phyloP scores from a whole-genome alignment of 2,113 vertebrate species.

The Myanophis thanlyinensis region DNA sequence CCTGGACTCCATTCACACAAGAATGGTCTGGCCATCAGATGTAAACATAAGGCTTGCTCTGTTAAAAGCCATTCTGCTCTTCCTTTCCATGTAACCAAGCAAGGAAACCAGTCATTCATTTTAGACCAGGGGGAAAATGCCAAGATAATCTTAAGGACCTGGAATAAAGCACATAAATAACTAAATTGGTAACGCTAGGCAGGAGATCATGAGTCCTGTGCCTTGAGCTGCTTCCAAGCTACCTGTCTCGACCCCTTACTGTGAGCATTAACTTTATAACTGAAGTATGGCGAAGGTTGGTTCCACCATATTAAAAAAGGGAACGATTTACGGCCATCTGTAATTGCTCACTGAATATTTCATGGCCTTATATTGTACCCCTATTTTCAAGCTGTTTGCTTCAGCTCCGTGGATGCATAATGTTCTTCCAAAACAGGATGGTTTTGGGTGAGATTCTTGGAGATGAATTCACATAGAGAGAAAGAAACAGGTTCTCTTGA shows the following conservation, averaged over 20 bases:
- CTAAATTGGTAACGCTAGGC: neutral
- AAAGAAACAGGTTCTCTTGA: neutral
- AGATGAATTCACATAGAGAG: neutral
- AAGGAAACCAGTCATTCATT: neutral
- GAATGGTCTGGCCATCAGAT: neutral
- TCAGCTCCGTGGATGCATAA: neutral
- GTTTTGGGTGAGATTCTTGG: neutral
- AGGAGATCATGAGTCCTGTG: neutral
- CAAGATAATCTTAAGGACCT: neutral
- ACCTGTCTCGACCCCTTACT: neutral
- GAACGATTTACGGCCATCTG: slow-evolving; percentile 42
- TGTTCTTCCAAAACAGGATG: neutral
- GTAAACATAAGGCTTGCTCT: neutral
- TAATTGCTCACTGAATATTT: slow-evolving; percentile 53
- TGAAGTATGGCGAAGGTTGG: neutral
- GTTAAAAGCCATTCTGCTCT: neutral
- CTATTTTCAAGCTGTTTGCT: slow-evolving; percentile 43
- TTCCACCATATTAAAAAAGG: slow-evolving; percentile 4
- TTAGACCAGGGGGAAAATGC: neutral
- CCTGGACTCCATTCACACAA: neutral
- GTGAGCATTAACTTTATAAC: neutral
- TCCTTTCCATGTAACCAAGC: neutral
- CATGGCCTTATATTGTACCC: slow-evolving; percentile 50
- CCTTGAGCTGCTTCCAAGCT: neutral
- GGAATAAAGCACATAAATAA: neutral